Base-by-base conservation (phyloP, 2,888 invertebrate species). In the Ditylenchus weischeri region DNA sequence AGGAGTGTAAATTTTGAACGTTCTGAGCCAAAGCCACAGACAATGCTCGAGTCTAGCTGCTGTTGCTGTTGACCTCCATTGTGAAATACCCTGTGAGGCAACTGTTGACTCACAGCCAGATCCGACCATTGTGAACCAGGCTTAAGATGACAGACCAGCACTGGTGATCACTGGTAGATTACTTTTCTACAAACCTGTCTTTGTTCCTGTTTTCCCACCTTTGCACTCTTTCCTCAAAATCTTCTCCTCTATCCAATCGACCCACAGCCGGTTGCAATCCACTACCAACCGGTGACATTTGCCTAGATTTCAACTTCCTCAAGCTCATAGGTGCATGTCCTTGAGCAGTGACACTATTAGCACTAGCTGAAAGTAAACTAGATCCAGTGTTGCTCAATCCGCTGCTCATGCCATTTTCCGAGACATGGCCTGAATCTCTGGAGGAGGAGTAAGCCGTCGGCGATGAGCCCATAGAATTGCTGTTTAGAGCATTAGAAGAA, bases 211-310 rank as follows among this genome's bases (percentile, higher is more conserved):
- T 54, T 54, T 54, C 54, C 54, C 54, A 54, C 10, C 54, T 21
- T 13, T 54, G 54, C 21, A 54, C 29, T 29, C 54, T 54, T n/a
- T 54, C 54, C 29, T 54, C 54, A 54, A 54, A 54, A 29, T 54
- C 54, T 54, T 18, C 54, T 21, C 23, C 21, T 15, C 7, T 21
- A 21, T 21, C 29, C 54, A 23, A 11, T 23, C 13, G 4, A 13
- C 54, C 54, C 8, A 43, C 15, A 13, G 15, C 43, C 15, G 43
- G 43, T 43, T 3, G 43, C 8, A 43, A 43, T 15, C 1, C 29
- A 23, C 54, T 6, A 11, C 54, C 54, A 2, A 54, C 13, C 21
- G 54, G 54, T 10, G 54, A 54, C 21, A 29, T 11, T n/a, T 23
- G 54, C 10, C 54, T 11, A 23, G 54, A 54, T 29, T 54, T 54